Evolutionary conservation across 1,140 invertebrate genomes (phyloP).

Genomic region (Heterodera carotae): DNA sequence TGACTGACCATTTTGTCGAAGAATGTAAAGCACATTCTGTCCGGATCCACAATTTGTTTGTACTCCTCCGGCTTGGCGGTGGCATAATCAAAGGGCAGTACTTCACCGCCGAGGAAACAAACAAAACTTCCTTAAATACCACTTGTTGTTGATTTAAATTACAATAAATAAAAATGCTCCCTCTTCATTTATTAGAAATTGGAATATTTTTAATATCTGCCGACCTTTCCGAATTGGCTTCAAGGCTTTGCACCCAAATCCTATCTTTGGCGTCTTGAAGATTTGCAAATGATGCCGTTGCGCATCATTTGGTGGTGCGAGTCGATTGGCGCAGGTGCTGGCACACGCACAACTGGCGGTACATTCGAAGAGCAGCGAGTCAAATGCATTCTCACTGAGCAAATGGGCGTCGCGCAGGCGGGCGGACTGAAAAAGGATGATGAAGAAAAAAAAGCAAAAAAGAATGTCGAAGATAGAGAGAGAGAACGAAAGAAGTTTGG

Average conservation of each 20-base stretch:
- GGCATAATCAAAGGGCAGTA: slow-evolving; percentile 1
- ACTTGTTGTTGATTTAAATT: no score
- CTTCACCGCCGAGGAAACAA: slow-evolving; percentile 20
- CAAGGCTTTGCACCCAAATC: slow-evolving; percentile 7
- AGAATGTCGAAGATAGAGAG: no score
- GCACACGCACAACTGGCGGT: slow-evolving; percentile 2
- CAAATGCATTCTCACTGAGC: slow-evolving; percentile 25
- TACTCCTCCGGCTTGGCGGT: not conserved
- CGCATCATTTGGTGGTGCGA: not conserved
- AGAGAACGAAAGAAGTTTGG: no score
- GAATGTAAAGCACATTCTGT: slow-evolving; percentile 18
- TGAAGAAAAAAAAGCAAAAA: not conserved
- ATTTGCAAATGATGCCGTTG: slow-evolving; percentile 16
- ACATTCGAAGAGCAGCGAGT: slow-evolving; percentile 13
- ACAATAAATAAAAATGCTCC: not conserved
- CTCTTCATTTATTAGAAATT: no score
- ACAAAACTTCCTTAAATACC: slow-evolving; percentile 24
- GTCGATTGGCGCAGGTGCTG: slow-evolving; percentile 10
- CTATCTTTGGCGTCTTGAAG: slow-evolving; percentile 3
- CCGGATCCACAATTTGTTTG: not conserved
- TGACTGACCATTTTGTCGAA: not conserved
- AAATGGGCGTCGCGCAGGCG: not conserved
- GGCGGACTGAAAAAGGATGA: slow-evolving; percentile 7
- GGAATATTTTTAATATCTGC: no score
- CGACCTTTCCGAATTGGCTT: slow-evolving; percentile 22